Conservation (phyloP, 2,113 vertebrate species). For the Alouatta palliata region DNA sequence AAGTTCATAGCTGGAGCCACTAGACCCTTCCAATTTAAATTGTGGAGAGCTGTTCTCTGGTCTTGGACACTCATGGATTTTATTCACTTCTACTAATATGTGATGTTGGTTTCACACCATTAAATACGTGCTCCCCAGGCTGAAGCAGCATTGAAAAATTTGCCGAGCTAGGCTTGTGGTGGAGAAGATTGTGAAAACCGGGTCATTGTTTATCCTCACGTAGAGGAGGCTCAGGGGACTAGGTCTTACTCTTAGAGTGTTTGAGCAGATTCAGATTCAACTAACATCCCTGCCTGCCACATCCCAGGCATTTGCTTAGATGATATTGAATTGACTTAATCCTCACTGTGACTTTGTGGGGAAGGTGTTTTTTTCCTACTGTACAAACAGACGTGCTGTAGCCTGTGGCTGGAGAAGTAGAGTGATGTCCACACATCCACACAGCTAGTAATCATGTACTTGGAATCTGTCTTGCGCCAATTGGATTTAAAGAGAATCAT, state of each 20-base stretch:
- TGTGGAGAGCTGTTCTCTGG: neutral
- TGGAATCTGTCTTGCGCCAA: neutral
- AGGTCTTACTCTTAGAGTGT: neutral
- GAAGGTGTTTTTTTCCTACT: neutral
- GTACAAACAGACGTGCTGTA: neutral
- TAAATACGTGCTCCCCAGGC: neutral
- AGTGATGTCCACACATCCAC: rapidly evolving
- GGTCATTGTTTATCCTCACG: neutral
- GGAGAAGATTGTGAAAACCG: neutral
- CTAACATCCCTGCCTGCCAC: neutral
- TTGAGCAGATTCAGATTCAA: neutral
- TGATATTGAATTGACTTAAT: neutral
- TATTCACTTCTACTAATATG: neutral
- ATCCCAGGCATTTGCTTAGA: neutral
- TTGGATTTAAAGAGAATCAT: neutral
- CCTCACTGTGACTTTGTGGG: neutral
- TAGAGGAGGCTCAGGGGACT: neutral
- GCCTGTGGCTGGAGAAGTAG: neutral
- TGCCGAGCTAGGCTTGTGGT: neutral
- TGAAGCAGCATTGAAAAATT: neutral
- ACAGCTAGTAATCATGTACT: neutral
- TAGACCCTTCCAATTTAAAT: neutral
- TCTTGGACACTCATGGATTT: neutral
- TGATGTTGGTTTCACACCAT: neutral
- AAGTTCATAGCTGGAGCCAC: neutral